Evolutionary conservation across 2,113 vertebrate species (phyloP), one percentile per base, ranked within the genome.

Genomic region (Daphoenositta chrysoptera): DNA sequence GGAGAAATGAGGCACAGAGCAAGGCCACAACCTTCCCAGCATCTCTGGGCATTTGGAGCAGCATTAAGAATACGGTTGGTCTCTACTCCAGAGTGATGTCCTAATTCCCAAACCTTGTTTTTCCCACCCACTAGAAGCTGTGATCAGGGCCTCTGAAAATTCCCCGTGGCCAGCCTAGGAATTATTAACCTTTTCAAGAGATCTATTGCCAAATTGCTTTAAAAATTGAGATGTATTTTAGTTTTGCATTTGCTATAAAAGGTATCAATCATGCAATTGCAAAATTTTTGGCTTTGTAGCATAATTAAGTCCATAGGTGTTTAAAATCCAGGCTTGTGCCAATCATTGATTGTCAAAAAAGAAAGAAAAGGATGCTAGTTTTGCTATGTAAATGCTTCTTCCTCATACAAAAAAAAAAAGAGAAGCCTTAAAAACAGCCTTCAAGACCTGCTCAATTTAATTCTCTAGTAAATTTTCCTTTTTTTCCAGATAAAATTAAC

Each of bases 401-500:
- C 5, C 11, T n/a, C 39, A 61, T 18, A 19, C 28, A 39, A 63
- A 78, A 33, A 69, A 69, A 31, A 21, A 6, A 31, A 17, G 6
- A 11, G 3, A 56, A 19, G 9, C 16, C 30, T 61, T 33, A 14
- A 78, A 92, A 60, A 10, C 27, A 88, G 37, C 50, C 28, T 77
- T 87, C 35, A 39, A 82, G 83, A 76, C 11, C 80, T 44, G 23
- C 61, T 39, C 23, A 7, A 3, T 81, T 90, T 88, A 77, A 40
- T 89, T 84, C 70, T 87, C 56, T 15, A 28, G 63, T 64, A 87
- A 64, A 54, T 84, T 79, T 80, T 86, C 20, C 17, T 22, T 83
- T 78, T 17, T 76, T 72, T 78, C 31, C 39, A 7, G 89, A 64
- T 71, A 94, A 96, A 96, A 96, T 95, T 96, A 97, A 87, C 65